phyloP scores from a whole-genome alignment of 2,113 vertebrate genomes.

The Azemiops feae region DNA sequence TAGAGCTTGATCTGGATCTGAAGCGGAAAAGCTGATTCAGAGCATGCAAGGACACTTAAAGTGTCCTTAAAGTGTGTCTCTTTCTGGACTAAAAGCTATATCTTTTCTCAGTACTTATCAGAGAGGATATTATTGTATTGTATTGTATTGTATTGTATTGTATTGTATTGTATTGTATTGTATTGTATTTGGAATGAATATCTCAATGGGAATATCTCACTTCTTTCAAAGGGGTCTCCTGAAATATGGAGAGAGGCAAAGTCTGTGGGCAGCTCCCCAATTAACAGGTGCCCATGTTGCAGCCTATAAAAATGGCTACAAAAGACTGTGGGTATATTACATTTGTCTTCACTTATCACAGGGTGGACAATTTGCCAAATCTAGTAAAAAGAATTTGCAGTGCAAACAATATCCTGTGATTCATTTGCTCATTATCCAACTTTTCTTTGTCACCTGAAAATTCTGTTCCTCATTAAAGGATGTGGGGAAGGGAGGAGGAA shows the following conservation, averaged over 20 bases:
- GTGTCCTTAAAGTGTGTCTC: not conserved
- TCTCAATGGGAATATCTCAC: not conserved
- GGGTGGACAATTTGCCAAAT: not conserved
- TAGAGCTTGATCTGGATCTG: not conserved
- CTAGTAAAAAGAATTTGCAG: not conserved
- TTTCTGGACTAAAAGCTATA: not conserved
- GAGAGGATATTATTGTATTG: not conserved
- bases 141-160: not conserved
- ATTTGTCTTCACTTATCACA: not conserved
- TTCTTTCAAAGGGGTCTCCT: not conserved
- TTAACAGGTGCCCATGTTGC: not conserved
- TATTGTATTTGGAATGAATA: not conserved
- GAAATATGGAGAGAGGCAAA: not conserved
- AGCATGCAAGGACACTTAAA: not conserved
- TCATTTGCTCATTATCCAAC: not conserved
- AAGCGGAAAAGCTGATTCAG: not conserved
- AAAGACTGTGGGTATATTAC: not conserved
- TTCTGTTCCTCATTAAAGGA: not conserved
- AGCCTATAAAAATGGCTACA: not conserved
- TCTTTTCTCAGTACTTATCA: not conserved
- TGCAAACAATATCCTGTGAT: not conserved
- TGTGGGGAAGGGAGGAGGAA: not conserved
- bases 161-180: too few relatives aligned
- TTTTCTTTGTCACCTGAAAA: not conserved
- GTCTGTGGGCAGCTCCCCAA: not conserved